These are phyloP conservation scores for Rafetus swinhoei DNA, from an alignment of 2,113 vertebrate genomes.

Conservation along the genomic window DNA sequence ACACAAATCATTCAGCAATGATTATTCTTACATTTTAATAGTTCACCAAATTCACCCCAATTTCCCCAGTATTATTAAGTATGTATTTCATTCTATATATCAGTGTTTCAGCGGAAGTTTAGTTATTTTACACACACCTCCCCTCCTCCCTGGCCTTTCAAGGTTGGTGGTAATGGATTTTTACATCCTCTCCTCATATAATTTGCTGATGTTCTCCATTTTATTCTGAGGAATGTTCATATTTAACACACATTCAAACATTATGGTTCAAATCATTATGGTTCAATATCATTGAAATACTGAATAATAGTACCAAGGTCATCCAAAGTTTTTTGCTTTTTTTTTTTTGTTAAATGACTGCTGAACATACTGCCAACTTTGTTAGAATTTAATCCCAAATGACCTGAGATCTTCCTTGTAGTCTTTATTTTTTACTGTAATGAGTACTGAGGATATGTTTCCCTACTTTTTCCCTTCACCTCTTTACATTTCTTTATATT, in stretches of 20 bases:
- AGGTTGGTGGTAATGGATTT: not conserved
- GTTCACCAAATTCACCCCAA: not conserved
- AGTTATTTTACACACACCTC: not conserved
- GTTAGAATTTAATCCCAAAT: not conserved
- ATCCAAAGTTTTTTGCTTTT: not conserved
- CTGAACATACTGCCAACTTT: not conserved
- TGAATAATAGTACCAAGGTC: not conserved
- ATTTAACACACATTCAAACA: not conserved
- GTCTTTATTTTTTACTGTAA: not conserved
- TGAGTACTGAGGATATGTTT: conserved; percentile 3
- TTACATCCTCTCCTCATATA: not conserved
- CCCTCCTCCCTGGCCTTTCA: not conserved
- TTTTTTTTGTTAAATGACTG: not conserved
- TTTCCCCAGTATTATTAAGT: not conserved
- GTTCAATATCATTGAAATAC: not conserved
- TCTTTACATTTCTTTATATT: conserved; percentile 60
- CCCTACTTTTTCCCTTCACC: conserved; percentile 27
- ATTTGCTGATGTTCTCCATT: not conserved
- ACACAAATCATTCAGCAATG: not conserved
- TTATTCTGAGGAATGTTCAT: not conserved
- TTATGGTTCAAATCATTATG: not conserved
- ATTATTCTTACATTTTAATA: not conserved
- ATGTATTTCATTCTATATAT: not conserved
- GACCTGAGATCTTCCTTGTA: not conserved
- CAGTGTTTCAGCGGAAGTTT: not conserved